phyloP scores from a whole-genome alignment of 1,140 invertebrate genomes.

The Stegodyphus mimosarum region DNA sequence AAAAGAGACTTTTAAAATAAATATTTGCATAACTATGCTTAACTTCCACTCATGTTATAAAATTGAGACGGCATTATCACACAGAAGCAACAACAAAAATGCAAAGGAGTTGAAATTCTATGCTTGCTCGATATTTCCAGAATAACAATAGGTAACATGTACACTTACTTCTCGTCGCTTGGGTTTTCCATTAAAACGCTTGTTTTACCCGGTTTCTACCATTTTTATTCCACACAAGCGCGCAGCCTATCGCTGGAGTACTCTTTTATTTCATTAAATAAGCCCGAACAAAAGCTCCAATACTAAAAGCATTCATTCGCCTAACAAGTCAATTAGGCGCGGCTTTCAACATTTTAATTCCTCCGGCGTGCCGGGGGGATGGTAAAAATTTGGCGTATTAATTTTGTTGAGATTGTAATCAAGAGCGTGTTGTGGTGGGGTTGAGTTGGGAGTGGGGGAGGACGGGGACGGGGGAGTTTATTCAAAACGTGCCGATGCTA shows the following conservation, averaged over 20 bases:
- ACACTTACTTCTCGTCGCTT: no score
- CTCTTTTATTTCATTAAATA: slow-evolving; percentile 55
- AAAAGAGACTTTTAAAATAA: no score
- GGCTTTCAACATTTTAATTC: slow-evolving; percentile 61
- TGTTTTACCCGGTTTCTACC: no score
- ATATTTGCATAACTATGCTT: no score
- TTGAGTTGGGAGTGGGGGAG: neutral
- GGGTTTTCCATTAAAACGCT: no score
- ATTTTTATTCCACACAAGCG: no score
- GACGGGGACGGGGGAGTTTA: slow-evolving; percentile 16
- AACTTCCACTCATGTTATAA: no score
- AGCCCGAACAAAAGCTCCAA: slow-evolving; percentile 46
- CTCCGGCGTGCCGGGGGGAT: neutral
- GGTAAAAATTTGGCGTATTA: slow-evolving; percentile 61
- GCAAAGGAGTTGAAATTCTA: no score
- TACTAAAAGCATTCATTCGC: slow-evolving; percentile 51
- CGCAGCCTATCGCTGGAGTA: neutral
- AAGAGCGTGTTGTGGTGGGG: slow-evolving; percentile 33
- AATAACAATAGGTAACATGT: no score
- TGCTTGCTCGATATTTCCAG: no score
- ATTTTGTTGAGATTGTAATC: slow-evolving; percentile 61
- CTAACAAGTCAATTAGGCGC: slow-evolving; percentile 60
- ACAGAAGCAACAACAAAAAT: no score
- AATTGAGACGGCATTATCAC: no score
- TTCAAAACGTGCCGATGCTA: slow-evolving; percentile 58